Percentiles rank a stretch among this genome's conserved stretches.
Evolutionary conservation across 2,888 invertebrate genomes (phyloP).

Genomic region (Drosophila paramelanica): DNA sequence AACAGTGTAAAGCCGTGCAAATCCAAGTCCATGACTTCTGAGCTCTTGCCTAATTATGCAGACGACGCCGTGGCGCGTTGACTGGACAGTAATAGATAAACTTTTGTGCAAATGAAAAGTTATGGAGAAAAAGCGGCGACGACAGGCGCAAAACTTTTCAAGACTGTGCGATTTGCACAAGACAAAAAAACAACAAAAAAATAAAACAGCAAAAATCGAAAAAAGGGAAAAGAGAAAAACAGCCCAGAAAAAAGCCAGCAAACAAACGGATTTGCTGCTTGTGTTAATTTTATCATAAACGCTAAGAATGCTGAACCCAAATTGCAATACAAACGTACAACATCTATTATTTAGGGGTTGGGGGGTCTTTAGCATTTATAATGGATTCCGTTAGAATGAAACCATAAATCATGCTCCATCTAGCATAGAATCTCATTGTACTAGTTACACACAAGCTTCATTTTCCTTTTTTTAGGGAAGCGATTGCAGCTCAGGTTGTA

Average conservation of each 20-base stretch:
- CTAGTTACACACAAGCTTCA: slow-evolving; percentile 4
- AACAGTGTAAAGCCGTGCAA: slow-evolving; percentile 6
- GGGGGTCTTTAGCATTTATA: slow-evolving; percentile 1
- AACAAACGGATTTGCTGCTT: slow-evolving; percentile 14
- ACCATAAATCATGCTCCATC: slow-evolving; percentile 43
- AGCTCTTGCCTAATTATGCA: slow-evolving; percentile 43
- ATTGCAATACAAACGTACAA: slow-evolving; percentile 9
- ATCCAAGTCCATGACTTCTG: slow-evolving; percentile 27
- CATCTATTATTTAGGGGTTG: neutral
- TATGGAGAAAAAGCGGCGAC: slow-evolving; percentile 18
- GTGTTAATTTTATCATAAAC: slow-evolving; percentile 26
- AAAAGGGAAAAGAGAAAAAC: slow-evolving; percentile 5
- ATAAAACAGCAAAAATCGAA: neutral
- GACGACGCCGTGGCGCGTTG: slow-evolving; percentile 7
- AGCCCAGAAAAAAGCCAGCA: slow-evolving; percentile 1
- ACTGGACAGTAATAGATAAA: slow-evolving; percentile 34
- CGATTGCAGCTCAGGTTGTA: slow-evolving; percentile 32
- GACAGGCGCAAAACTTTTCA: slow-evolving; percentile 28
- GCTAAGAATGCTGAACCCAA: slow-evolving; percentile 21
- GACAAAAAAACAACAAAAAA: neutral
- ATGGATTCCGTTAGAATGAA: slow-evolving; percentile 17
- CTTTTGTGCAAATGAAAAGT: slow-evolving; percentile 53
- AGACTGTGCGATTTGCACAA: neutral
- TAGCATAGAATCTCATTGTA: slow-evolving; percentile 21
- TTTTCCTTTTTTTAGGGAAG: neutral